These are phyloP conservation scores for Probosciger aterrimus DNA, from an alignment of 2,113 vertebrate species.

Conservation along the genomic window DNA sequence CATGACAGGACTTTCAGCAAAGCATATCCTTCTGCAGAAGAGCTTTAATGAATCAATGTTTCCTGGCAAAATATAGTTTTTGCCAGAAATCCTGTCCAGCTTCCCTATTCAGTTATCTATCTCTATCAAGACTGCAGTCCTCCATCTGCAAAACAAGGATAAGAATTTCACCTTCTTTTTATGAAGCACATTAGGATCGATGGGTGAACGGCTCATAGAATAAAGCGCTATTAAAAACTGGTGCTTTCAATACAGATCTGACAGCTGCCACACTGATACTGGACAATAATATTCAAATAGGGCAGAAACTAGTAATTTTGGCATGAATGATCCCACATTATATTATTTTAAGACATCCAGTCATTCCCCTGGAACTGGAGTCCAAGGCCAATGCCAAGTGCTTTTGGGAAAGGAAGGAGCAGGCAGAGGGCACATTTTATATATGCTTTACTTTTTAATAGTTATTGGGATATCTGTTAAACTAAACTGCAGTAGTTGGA, in stretches of 20 bases:
- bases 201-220: not conserved
- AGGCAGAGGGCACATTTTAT: constrained; percentile 9
- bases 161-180: not conserved
- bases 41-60: constrained; percentile 26
- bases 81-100: constrained; percentile 17
- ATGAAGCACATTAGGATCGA: not conserved
- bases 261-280: not conserved
- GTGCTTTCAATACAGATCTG: not conserved
- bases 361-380: not conserved
- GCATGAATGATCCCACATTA: not conserved
- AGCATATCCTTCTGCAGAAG: constrained; percentile 8
- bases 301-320: not conserved
- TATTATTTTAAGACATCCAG: not conserved
- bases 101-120: not conserved
- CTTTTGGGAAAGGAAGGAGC: not conserved
- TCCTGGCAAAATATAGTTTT: constrained; percentile 17
- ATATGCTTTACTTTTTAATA: constrained; percentile 2
- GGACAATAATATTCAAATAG: not conserved
- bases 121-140: not conserved
- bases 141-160: constrained; percentile 1
- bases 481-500: constrained; percentile 20
- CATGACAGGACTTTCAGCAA: constrained; percentile 13
- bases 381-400: not conserved
- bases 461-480: constrained; percentile 35
- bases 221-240: not conserved